These are phyloP conservation scores for Virgularia gustaviana DNA, from an alignment of 92 coral and sea anemone species.

Conservation along the genomic window DNA sequence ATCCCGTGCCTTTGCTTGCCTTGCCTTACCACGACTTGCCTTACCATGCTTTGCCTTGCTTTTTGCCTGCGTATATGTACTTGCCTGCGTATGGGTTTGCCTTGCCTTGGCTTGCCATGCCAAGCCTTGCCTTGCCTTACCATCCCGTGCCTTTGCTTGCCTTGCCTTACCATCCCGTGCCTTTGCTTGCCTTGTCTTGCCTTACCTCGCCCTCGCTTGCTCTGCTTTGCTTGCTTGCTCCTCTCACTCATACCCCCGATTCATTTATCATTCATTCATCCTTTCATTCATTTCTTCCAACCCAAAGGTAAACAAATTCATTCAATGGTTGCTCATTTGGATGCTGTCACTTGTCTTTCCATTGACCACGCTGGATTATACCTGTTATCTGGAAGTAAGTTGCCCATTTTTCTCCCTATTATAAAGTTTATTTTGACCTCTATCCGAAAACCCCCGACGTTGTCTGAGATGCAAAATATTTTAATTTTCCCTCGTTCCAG, in stretches of 20 bases:
- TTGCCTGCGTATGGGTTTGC: no score
- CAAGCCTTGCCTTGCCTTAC: no score
- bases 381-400: conserved; percentile 94
- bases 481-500: conserved; percentile 26
- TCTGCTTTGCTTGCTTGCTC: no score
- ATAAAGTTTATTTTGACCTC: not conserved
- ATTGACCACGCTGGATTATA: conserved; percentile 92
- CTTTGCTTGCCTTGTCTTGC: not conserved
- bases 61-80: no score
- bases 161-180: no score
- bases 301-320: conserved; percentile 90
- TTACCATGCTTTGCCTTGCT: not conserved
- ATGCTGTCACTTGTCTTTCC: conserved; percentile 90
- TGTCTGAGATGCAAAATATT: not conserved
- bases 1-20: no score
- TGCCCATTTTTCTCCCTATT: not conserved
- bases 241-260: not conserved
- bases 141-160: no score
- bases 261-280: not conserved
- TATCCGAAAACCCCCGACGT: not conserved
- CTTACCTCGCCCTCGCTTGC: not conserved
- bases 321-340: conserved; percentile 97
- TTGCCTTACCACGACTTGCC: not conserved
- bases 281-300: not conserved
- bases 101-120: no score